Base-by-base conservation (phyloP, 1,140 invertebrate genomes). In the Plectrocnemia conspersa region DNA sequence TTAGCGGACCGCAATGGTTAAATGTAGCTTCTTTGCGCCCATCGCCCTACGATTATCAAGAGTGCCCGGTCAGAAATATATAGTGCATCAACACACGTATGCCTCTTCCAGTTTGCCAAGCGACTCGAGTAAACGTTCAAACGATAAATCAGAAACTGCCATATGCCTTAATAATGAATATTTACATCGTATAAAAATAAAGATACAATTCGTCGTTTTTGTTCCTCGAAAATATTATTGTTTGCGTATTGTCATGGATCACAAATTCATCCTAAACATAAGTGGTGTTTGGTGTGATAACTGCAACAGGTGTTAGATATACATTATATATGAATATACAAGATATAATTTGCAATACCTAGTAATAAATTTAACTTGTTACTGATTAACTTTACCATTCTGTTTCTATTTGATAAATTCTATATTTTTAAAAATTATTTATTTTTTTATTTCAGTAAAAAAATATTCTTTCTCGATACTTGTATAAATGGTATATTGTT, bases 1-100 rank as follows among this genome's bases (percentile, higher is more conserved):
- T 82, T 93, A 90, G 83, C 82, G 67, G 65, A 64, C 65, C 58
- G 57, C 57, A 45, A 38, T 13, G 21, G 21, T 15, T 45, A 24
- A 10, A 24, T 38, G 6, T 50, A 50, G 47, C 47, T 50, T 48
- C 23, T 48, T 50, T 50, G 42, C 29, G 35, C 49, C 53, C 47
- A 38, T 50, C 47, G 47, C 47, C 47, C 47, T 25, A 23, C 47
- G 25, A 38, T 45, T 50, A 24, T 32, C 32, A 15, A 50, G 19
- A 36, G 47, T 47, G 52, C 24, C 50, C 50, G 16, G 24, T 42
- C 32, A 24, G 21, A 42, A 18, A 52, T 52, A 13, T 50, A n/a
- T 32, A 47, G 21, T 23, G 13, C 16, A 9, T 16, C 25, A 27
- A 13, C 42, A 15, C 29, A 42, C 4, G 16, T 36, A 46, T 15